A percentile compares a stretch with the other conserved stretches of the same genome.
Evolutionary conservation across 2,888 invertebrate species (phyloP).

Genomic region (Papilio elwesi): DNA sequence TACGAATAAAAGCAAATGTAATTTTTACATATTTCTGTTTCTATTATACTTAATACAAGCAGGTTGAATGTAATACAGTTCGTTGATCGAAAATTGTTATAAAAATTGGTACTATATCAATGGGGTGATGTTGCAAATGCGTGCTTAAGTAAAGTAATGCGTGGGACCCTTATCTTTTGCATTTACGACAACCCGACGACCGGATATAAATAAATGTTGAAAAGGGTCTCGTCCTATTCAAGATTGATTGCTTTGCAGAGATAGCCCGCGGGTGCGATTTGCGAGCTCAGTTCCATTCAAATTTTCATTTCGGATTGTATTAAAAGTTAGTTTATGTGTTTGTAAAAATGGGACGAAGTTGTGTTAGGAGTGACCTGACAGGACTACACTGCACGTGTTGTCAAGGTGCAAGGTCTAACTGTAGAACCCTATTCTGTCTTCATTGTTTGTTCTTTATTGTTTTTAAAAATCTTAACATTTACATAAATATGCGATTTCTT

Average conservation of each 20-base stretch:
- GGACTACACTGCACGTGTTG: too few relatives aligned
- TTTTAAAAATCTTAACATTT: too few relatives aligned
- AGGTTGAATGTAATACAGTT: too few relatives aligned
- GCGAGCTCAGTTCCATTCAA: conserved; percentile 53
- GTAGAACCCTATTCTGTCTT: too few relatives aligned
- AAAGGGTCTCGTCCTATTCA: conserved; percentile 70
- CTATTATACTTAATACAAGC: too few relatives aligned
- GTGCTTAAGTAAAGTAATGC: conserved; percentile 32
- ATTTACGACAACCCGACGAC: conserved; percentile 71
- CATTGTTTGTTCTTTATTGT: too few relatives aligned
- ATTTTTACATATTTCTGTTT: too few relatives aligned
- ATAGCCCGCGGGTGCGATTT: conserved; percentile 76
- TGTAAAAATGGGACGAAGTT: background rate
- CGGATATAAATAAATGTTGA: conserved; percentile 77
- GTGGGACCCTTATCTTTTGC: conserved; percentile 64
- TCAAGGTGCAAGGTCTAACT: too few relatives aligned
- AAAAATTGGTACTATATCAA: too few relatives aligned
- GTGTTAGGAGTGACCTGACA: background rate
- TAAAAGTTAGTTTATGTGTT: conserved; percentile 15
- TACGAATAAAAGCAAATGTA: too few relatives aligned
- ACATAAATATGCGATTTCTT: too few relatives aligned
- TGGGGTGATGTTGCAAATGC: conserved; percentile 32
- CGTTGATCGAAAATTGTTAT: too few relatives aligned
- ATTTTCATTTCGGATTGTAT: conserved; percentile 63
- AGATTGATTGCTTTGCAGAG: conserved; percentile 76